Evolutionary conservation across 2,797 vertebrate genomes (phyloP), one percentile per base, ranked within the genome.

Genomic region (Yasuhikotakia modesta): DNA sequence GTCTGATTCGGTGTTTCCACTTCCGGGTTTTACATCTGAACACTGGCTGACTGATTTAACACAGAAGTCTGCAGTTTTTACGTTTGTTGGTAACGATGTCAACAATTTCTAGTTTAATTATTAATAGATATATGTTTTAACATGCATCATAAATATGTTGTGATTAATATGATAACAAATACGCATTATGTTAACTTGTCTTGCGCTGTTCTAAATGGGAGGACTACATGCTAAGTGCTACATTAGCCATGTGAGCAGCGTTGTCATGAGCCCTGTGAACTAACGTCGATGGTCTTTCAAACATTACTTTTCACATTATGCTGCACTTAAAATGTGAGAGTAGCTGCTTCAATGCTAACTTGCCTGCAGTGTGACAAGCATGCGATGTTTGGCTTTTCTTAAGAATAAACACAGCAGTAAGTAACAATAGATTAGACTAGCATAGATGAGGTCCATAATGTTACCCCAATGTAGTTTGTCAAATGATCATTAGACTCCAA

Each of bases 11-110:
- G 61, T 32, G 6, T 53, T 71, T 48, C 76, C 21, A 22, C 48
- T 72, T 72, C 76, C 76, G 76, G 68, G 76, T 11, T 66, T 71
- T 46, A 58, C 65, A 70, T 58, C 68, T 55, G 55, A 68, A 5
- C 24, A 53, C 64, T 35, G 65, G 39, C 45, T 61, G 22, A 22
- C 46, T 70, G 75, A 63, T 27, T 67, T 13, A 70, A 30, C 46
- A 30, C 58, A 45, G 21, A 78, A 21, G 24, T 45, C 46, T 30
- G 32, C 60, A 64, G 35, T 65, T 17, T 35, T 60, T 30, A 19
- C 22, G 46, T 43, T 22, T 65, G 12, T 71, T 46, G 76, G 76
- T 78, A 78, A 72, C n/a, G 8, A 46, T 3, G n/a, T 65, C 45
- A 60, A 22, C 32, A 0, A 2, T 3, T 48, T 70, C 12, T 43